Percentiles rank a stretch among this genome's conserved stretches.
Evolutionary conservation across 1,140 invertebrate species (phyloP).

Genomic region (Dreissena polymorpha): DNA sequence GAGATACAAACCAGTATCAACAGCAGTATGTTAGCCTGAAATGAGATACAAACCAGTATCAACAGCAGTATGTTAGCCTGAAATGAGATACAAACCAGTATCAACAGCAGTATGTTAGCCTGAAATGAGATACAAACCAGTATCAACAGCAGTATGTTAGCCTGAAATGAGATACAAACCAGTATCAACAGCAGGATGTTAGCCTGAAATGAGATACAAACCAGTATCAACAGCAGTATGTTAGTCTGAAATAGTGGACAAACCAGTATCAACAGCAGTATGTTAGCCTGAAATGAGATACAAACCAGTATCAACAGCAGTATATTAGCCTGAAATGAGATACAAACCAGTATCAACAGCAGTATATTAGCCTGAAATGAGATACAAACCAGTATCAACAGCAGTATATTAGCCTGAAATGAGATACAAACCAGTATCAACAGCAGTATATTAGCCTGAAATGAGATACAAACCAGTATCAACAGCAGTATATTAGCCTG

Average conservation of each 20-base stretch:
- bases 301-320: constrained; percentile 59
- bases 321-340: constrained; percentile 64
- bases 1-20: constrained; percentile 55
- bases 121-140: constrained; percentile 59
- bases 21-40: constrained; percentile 65
- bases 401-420: constrained; percentile 65
- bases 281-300: constrained; percentile 63
- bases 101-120: constrained; percentile 64
- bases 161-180: constrained; percentile 60
- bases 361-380: constrained; percentile 66
- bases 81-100: constrained; percentile 54
- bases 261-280: constrained; percentile 59
- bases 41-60: constrained; percentile 53
- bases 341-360: constrained; percentile 52
- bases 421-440: constrained; percentile 55
- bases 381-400: constrained; percentile 52
- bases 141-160: constrained; percentile 61
- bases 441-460: constrained; percentile 65
- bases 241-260: constrained; percentile 62
- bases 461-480: constrained; percentile 53
- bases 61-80: constrained; percentile 66
- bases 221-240: constrained; percentile 58
- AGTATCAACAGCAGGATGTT: constrained; percentile 62
- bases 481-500: constrained; percentile 66
- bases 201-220: constrained; percentile 61